Base-by-base conservation (phyloP, 2,888 invertebrate species). In the Epinotia brunnichana region DNA sequence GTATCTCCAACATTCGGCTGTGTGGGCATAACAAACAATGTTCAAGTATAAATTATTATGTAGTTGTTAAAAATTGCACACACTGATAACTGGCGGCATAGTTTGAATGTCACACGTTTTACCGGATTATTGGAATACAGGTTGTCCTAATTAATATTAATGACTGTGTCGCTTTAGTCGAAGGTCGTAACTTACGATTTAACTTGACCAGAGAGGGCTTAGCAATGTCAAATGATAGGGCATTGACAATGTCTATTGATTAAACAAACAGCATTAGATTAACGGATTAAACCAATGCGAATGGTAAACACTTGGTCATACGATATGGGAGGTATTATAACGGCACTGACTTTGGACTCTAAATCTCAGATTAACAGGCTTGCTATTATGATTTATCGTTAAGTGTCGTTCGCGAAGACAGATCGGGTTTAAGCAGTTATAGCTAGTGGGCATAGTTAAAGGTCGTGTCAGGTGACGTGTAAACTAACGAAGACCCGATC, bases 1-100 rank as follows among this genome's bases (percentile, higher is more conserved):
- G 70, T 63, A 73, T 76, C 73, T 71, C 74, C 69, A 60, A 69
- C 72, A 72, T 69, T 64, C 61, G 75, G 69, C 76, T 75, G 78
- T 74, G 76, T 78, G 77, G 64, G 66, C 66, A 70, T 63, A 68
- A 68, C 71, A 61, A 70, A 67, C 72, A 63, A 51, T 68, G 72
- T 68, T 73, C 62, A 51, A 63, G 57, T 56, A 39, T 62, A 57
- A 57, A 68, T 57, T 48, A 68, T 73, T 56, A 62, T n/a, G n/a
- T n/a, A n/a, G 56, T 63, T 15, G 68, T 41, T 63, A 57, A 56
- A 71, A 62, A 73, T 63, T 62, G 48, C 48, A 39, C 48, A 39
- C 24, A 21, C 29, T 57, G 44, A 44, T 61, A 61, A 67, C 24
- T 9, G 35, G n/a, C 17, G 19, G 60, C 10, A 19, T 48, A 29